A percentile compares a stretch with the other conserved stretches of the same genome.
Conservation (phyloP, 64 coral and sea anemone species). For the Actinia tenebrosa region DNA sequence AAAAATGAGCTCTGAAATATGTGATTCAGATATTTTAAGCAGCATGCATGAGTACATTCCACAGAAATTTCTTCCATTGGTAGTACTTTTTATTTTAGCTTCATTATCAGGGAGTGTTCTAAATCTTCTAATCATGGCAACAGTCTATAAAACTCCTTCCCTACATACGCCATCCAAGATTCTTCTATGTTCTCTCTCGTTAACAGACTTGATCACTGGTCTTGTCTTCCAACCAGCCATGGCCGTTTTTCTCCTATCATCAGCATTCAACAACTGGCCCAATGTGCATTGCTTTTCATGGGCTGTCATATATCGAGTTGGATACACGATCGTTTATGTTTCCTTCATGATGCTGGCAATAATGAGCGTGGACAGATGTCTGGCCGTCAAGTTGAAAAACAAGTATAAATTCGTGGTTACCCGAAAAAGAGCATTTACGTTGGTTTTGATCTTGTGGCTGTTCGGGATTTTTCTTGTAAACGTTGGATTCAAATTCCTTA, state of each 20-base stretch:
- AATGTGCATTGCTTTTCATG: not conserved
- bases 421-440: not conserved
- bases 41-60: not conserved
- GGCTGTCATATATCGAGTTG: not conserved
- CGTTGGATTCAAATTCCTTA: not conserved
- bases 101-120: not conserved
- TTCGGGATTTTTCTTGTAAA: not conserved
- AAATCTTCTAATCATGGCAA: conserved; percentile 4
- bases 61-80: not conserved
- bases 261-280: not conserved
- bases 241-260: not conserved
- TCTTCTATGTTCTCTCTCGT: conserved; percentile 17
- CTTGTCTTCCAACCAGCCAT: conserved; percentile 18
- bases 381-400: not conserved
- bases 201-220: conserved; percentile 20
- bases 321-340: conserved; percentile 20
- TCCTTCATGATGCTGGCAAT: conserved; percentile 19
- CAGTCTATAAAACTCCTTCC: not conserved
- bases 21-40: too few relatives aligned
- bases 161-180: conserved; percentile 27
- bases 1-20: too few relatives aligned
- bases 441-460: not conserved
- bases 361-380: conserved; percentile 46
- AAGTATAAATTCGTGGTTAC: conserved; percentile 14
- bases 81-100: not conserved